phyloP scores from a whole-genome alignment of 2,888 invertebrate genomes.

The Nymphalis polychloros region DNA sequence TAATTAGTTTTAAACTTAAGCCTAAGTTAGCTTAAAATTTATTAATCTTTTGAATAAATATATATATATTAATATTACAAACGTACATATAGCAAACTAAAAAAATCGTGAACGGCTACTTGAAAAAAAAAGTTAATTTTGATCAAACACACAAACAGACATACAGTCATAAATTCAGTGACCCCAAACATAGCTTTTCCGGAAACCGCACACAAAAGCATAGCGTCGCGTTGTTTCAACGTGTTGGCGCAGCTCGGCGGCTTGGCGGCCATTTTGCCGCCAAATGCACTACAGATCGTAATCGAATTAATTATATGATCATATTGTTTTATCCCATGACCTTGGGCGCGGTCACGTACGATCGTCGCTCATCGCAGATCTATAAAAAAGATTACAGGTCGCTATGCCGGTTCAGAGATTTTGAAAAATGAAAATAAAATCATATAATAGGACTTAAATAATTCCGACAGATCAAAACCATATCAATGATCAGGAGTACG shows the following conservation, averaged over 20 bases:
- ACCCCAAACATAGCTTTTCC: constrained; percentile 74
- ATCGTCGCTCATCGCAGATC: constrained; percentile 69
- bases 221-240: constrained; percentile 50
- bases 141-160: constrained; percentile 22
- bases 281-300: constrained; percentile 38
- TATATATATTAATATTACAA: too few species aligned
- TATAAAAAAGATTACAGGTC: constrained; percentile 64
- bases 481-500: constrained; percentile 21
- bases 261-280: constrained; percentile 45
- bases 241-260: constrained; percentile 65
- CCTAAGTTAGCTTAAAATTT: too few species aligned
- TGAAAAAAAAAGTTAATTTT: not conserved
- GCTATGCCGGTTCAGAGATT: constrained; percentile 72
- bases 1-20: too few species aligned
- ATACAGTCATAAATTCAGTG: constrained; percentile 43
- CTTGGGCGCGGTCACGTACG: constrained; percentile 68
- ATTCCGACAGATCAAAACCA: constrained; percentile 10
- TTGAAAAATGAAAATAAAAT: constrained; percentile 42
- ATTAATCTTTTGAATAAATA: too few species aligned
- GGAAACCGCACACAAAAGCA: constrained; percentile 65
- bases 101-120: too few species aligned
- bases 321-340: constrained; percentile 66
- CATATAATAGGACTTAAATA: constrained; percentile 23
- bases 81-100: too few species aligned
- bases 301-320: constrained; percentile 65